These are phyloP conservation scores for Characodon lateralis DNA, from an alignment of 2,797 vertebrate genomes.

Conservation along the genomic window DNA sequence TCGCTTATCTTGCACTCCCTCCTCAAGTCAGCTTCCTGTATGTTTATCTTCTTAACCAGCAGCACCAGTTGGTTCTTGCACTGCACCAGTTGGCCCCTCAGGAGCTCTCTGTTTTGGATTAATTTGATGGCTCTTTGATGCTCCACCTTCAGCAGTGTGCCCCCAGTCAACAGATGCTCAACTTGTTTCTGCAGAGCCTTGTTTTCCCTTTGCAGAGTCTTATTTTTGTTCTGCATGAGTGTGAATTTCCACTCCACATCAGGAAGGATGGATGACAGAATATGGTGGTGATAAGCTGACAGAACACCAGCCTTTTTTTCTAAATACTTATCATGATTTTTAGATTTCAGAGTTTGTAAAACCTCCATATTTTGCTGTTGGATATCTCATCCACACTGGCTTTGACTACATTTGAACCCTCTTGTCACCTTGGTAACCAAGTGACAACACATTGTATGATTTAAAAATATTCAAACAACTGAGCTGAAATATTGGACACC, in stretches of 20 bases:
- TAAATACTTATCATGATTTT: neutral
- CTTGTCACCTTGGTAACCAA: neutral
- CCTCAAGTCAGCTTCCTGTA: conserved; percentile 2
- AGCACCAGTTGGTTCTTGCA: neutral
- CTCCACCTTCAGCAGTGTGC: conserved; percentile 1
- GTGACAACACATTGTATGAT: neutral
- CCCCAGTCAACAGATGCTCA: neutral
- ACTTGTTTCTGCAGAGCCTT: conserved; percentile 7
- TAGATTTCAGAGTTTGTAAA: neutral
- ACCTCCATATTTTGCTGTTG: conserved; percentile 3
- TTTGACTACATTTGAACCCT: neutral
- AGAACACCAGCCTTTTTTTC: neutral
- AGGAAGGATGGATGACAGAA: neutral
- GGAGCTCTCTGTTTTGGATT: conserved; percentile 1
- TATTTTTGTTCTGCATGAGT: neutral
- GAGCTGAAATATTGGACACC: neutral
- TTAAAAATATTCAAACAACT: neutral
- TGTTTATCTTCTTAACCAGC: conserved; percentile 3
- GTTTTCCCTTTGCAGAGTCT: neutral
- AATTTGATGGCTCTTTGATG: neutral
- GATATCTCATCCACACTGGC: neutral
- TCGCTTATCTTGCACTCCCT: conserved; percentile 6
- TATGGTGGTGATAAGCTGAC: neutral
- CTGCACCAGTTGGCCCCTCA: neutral
- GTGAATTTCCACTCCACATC: neutral